These are phyloP conservation scores for Daboia siamensis DNA, from an alignment of 2,113 vertebrate species.

Conservation along the genomic window DNA sequence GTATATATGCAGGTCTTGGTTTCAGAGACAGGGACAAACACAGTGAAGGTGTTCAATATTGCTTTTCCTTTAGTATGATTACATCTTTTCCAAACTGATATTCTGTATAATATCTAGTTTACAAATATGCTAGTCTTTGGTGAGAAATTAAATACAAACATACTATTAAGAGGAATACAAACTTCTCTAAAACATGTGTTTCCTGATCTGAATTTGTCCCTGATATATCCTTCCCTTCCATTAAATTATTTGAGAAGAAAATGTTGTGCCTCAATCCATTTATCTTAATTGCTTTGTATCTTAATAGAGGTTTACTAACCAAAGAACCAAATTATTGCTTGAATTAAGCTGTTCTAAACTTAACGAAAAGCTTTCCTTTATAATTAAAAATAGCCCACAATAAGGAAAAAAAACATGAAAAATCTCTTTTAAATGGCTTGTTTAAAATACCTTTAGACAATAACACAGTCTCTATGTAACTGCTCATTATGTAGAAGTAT, in stretches of 20 bases:
- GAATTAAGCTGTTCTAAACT: slow-evolving; percentile 72
- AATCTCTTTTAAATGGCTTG: slow-evolving; percentile 59
- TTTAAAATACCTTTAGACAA: slow-evolving; percentile 62
- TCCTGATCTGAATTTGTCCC: slow-evolving; percentile 63
- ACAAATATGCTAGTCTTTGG: slow-evolving; percentile 29
- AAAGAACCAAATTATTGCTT: slow-evolving; percentile 73
- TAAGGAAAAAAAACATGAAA: slow-evolving; percentile 28
- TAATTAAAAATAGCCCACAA: slow-evolving; percentile 70
- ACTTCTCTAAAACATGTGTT: slow-evolving; percentile 41
- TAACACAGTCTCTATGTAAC: slow-evolving; percentile 44
- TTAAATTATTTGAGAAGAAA: slow-evolving; percentile 50
- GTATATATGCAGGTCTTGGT: background rate
- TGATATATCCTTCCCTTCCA: slow-evolving; percentile 43
- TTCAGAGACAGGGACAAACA: background rate
- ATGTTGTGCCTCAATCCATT: slow-evolving; percentile 69
- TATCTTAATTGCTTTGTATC: slow-evolving; percentile 72
- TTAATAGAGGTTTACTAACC: slow-evolving; percentile 72
- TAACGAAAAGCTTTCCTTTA: slow-evolving; percentile 73
- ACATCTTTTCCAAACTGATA: background rate
- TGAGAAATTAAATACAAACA: slow-evolving; percentile 34
- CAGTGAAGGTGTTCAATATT: background rate
- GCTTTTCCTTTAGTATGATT: background rate
- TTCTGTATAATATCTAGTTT: slow-evolving; percentile 34
- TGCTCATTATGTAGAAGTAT: slow-evolving; percentile 43
- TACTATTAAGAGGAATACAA: slow-evolving; percentile 49